Conservation (phyloP, 2,888 invertebrate species). For the Protonemura montana region DNA sequence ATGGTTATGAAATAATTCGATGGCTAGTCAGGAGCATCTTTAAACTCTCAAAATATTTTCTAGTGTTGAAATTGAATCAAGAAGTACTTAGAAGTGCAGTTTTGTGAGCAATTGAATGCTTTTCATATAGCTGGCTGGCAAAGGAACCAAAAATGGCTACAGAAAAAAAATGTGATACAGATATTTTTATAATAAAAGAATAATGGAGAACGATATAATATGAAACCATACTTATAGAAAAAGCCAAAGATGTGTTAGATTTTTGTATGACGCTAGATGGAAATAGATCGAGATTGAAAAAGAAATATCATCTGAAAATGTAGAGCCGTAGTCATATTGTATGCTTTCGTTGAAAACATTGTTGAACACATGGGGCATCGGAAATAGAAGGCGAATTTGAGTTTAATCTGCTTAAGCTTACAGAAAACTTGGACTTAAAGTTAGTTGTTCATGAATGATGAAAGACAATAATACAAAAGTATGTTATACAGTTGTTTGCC, state of each 20-base stretch:
- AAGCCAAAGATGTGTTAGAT: neutral
- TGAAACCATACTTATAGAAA: neutral
- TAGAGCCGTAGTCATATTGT: neutral
- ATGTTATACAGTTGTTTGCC: neutral
- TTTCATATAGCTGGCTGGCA: neutral
- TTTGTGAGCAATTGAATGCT: neutral
- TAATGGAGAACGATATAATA: neutral
- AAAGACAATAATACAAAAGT: slow-evolving; percentile 9
- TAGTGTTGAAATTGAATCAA: neutral
- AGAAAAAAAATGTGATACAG: neutral
- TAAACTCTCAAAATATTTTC: neutral
- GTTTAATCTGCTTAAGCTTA: neutral
- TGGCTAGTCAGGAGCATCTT: neutral
- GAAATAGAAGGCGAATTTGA: neutral
- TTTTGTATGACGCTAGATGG: neutral
- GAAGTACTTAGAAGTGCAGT: neutral
- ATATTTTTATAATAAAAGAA: slow-evolving; percentile 12
- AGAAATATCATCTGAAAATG: neutral
- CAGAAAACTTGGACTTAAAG: neutral
- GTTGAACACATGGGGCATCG: neutral
- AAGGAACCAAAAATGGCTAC: slow-evolving; percentile 4
- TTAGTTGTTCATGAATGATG: neutral
- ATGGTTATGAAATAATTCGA: neutral
- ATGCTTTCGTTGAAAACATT: neutral
- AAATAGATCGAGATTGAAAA: neutral